Percentiles rank a stretch among this genome's conserved stretches.
Evolutionary conservation across 2,888 invertebrate species (phyloP).

Genomic region (Cryptocephalus primarius): DNA sequence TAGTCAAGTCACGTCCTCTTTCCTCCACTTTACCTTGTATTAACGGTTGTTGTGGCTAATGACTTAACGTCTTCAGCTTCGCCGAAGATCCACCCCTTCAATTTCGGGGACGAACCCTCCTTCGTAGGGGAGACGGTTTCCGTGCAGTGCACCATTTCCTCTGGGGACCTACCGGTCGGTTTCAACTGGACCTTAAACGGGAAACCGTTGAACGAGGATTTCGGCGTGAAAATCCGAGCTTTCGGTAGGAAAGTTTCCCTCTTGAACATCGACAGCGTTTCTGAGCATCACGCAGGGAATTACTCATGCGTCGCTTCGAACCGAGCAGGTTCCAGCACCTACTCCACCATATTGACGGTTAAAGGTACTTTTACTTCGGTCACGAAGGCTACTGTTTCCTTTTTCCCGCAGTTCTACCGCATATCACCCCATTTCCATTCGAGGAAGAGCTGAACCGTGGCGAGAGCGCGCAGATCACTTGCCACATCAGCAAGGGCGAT

Average conservation of each 20-base stretch:
- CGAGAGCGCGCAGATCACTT: constrained; percentile 41
- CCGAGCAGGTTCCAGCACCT: constrained; percentile 30
- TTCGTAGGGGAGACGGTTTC: constrained; percentile 72
- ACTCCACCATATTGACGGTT: constrained; percentile 32
- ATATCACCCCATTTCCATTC: constrained; percentile 51
- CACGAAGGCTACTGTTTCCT: no score
- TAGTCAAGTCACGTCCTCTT: no score
- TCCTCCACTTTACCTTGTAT: no score
- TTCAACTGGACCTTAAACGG: constrained; percentile 43
- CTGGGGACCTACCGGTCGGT: constrained; percentile 47
- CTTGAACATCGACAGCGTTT: constrained; percentile 33
- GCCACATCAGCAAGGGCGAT: constrained; percentile 65
- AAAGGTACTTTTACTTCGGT: constrained; percentile 24
- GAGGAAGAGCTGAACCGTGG: constrained; percentile 36
- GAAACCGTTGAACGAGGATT: constrained; percentile 28
- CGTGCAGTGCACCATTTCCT: constrained; percentile 53
- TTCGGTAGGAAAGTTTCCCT: constrained; percentile 40
- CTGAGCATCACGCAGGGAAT: constrained; percentile 32
- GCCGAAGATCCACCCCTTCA: constrained; percentile 72
- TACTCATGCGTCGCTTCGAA: constrained; percentile 37
- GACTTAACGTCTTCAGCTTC: constrained; percentile 50
- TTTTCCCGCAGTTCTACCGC: constrained; percentile 42
- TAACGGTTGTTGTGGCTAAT: no score
- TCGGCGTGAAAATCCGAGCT: constrained; percentile 28
- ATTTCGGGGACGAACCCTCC: constrained; percentile 64